Evolutionary conservation across 2,888 invertebrate genomes (phyloP).

Genomic region (Geophilus truncorum): DNA sequence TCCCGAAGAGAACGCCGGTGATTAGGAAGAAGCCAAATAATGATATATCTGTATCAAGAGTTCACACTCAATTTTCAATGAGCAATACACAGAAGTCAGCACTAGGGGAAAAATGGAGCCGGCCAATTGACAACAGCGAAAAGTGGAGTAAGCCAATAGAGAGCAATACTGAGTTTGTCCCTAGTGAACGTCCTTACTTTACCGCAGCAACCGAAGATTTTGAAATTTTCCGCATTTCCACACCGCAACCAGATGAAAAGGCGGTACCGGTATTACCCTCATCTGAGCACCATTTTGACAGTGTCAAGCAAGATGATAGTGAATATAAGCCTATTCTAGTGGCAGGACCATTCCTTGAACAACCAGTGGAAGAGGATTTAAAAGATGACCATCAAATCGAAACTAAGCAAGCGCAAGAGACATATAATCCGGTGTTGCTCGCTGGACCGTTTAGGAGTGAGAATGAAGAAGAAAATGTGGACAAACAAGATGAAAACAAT

Average conservation of each 20-base stretch:
- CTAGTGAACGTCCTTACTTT: neutral
- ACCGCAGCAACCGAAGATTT: neutral
- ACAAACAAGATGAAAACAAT: too few relatives aligned
- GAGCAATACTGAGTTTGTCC: too few relatives aligned
- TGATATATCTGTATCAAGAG: neutral
- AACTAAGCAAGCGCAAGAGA: neutral
- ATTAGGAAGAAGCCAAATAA: neutral
- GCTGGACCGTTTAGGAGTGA: neutral
- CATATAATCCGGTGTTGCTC: neutral
- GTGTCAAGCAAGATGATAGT: neutral
- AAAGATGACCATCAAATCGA: neutral
- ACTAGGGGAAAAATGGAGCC: neutral
- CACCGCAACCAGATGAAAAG: neutral
- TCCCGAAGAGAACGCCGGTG: neutral
- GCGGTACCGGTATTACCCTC: too few relatives aligned
- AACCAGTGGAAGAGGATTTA: neutral
- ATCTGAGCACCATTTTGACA: neutral
- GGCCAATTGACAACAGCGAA: too few relatives aligned
- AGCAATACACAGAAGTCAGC: too few relatives aligned
- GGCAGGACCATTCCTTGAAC: neutral
- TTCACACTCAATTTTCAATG: neutral
- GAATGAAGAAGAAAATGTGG: neutral
- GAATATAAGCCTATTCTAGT: neutral
- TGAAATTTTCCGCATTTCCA: neutral
- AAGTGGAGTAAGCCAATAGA: neutral